Conservation (phyloP, 2,113 vertebrate species). For the Heterotis niloticus region DNA sequence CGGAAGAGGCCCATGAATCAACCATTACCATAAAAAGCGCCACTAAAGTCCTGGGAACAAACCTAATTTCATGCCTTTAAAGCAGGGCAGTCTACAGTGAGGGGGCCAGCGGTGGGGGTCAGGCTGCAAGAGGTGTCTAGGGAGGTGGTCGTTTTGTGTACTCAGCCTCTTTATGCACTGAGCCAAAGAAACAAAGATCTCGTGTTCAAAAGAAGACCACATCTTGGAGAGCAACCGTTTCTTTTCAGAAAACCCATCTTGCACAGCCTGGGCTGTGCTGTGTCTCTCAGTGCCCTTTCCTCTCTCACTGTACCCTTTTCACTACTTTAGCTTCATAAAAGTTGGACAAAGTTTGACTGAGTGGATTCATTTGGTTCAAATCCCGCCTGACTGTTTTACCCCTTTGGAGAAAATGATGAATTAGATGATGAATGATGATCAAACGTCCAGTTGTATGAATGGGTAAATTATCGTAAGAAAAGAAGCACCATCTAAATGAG, state of each 20-base stretch:
- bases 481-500: too few species aligned
- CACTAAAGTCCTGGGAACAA: constrained; percentile 73
- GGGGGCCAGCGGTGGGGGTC: constrained; percentile 69
- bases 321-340: neutral
- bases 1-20: constrained; percentile 69
- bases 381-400: too few species aligned
- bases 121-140: constrained; percentile 48
- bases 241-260: neutral
- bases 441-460: too few species aligned
- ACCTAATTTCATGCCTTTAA: constrained; percentile 86
- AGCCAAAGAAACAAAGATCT: constrained; percentile 56
- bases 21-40: constrained; percentile 75
- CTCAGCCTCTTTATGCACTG: constrained; percentile 60
- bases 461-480: too few species aligned
- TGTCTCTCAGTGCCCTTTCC: too few species aligned
- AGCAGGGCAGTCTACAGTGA: constrained; percentile 71
- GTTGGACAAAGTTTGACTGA: neutral
- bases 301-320: too few species aligned
- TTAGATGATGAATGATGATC: too few species aligned
- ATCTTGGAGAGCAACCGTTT: constrained; percentile 34
- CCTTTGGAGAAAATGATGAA: too few species aligned
- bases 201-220: neutral
- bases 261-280: too few species aligned
- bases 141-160: constrained; percentile 62
- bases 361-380: neutral